Base-by-base conservation (phyloP, 2,797 vertebrate genomes). In the Tragelaphus oryx region DNA sequence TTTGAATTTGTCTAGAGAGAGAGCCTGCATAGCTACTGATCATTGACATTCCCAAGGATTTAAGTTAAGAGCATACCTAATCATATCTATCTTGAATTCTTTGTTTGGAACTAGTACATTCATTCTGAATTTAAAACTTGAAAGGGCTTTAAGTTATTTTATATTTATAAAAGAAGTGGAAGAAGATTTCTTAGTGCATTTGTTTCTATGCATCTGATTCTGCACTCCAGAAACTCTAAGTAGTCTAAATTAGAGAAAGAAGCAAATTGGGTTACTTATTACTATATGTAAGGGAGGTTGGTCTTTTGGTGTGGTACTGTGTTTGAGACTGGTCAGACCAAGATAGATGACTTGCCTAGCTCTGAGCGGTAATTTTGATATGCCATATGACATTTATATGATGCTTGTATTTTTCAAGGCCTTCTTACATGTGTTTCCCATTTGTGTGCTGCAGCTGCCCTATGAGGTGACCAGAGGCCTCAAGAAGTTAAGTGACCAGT, bases 11-110 rank as follows among this genome's bases (percentile, higher is more conserved):
- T 90, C 17, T 89, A 24, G 13, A 75, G 37, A 59, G 44, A 50
- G 79, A 33, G 59, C 33, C 44, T 92, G 26, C 33, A 22, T 79
- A 78, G 85, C 3, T 79, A 6, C 30, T 93, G 48, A 81, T 84
- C 54, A 54, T 30, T 92, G 82, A 81, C 33, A 71, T 87, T 92
- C 28, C 26, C 13, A 44, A 46, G 57, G 65, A 81, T 92, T 95
- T 90, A 93, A 79, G 89, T 95, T 87, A 92, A 75, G 91, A 87
- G 30, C 50, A 33, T 93, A 94, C 48, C 41, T 75, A 62, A 24
- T 94, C 41, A 93, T 82, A 87, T 91, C 50, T n/a, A 71, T 71
- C 78, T 90, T 93, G 65, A 93, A 26, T 95, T 74, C 57, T 96
- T 91, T 87, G 62, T 79, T 91, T 95, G 55, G 2, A 93, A 92